Evolutionary conservation across 2,888 invertebrate genomes (phyloP).

Genomic region (Diarsia brunnea): DNA sequence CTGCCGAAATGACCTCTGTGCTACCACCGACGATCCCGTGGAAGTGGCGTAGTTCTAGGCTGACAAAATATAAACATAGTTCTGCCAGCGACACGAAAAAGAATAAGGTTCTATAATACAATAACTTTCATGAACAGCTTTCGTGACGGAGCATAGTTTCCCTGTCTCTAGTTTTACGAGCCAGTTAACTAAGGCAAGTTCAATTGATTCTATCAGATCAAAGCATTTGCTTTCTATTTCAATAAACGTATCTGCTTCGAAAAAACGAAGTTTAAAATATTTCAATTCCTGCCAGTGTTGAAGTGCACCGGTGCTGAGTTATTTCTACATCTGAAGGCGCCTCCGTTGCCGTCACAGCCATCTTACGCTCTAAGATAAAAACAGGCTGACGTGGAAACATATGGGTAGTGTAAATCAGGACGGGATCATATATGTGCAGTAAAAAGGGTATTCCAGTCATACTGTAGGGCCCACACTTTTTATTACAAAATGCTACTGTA

Average conservation of each 20-base stretch:
- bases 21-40: not conserved
- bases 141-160: not conserved
- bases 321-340: slow-evolving; percentile 15
- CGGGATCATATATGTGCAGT: not conserved
- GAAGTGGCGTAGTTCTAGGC: too few relatives aligned
- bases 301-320: not conserved
- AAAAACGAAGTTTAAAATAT: not conserved
- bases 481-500: not conserved
- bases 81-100: not conserved
- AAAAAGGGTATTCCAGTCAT: not conserved
- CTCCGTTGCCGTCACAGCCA: not conserved
- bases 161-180: not conserved
- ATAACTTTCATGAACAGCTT: not conserved
- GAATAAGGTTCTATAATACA: not conserved
- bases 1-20: not conserved
- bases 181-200: not conserved
- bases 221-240: not conserved
- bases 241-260: not conserved
- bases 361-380: slow-evolving; percentile 2
- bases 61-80: too few relatives aligned
- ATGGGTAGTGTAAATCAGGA: not conserved
- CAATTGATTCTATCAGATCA: too few relatives aligned
- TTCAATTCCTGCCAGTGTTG: not conserved
- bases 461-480: not conserved
- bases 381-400: slow-evolving; percentile 5